A percentile compares a stretch with the other conserved stretches of the same genome.
Evolutionary conservation across 1,140 invertebrate species (phyloP).

Genomic region (Brachionus manjavacas): DNA sequence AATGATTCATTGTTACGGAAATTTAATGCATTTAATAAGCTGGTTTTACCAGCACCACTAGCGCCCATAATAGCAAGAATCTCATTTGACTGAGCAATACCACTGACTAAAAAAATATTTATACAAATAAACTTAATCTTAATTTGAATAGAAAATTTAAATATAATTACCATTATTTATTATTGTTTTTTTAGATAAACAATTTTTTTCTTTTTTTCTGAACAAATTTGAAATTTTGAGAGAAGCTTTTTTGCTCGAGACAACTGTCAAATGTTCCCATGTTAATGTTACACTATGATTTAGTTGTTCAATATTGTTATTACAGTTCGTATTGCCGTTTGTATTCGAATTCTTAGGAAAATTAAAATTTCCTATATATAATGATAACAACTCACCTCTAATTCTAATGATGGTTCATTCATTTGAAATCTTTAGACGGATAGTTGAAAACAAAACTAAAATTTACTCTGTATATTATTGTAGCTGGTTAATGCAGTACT

Average conservation of each 20-base stretch:
- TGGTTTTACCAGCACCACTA: slow-evolving; percentile 74
- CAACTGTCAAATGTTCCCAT: slow-evolving; percentile 2
- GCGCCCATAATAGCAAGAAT: slow-evolving; percentile 86
- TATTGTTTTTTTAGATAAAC: neutral
- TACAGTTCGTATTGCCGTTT: neutral
- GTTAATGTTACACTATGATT: neutral
- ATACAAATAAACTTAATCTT: neutral
- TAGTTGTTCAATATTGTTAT: neutral
- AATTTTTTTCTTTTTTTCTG: neutral
- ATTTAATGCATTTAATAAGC: slow-evolving; percentile 82
- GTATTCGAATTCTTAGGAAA: neutral
- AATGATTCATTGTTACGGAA: slow-evolving; percentile 69
- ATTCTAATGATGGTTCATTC: neutral
- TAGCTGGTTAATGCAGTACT: neutral
- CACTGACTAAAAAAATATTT: slow-evolving; percentile 49
- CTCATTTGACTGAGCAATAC: slow-evolving; percentile 79
- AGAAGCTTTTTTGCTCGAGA: neutral
- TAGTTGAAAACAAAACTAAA: neutral
- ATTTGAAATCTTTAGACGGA: neutral
- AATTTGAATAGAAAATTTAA: no score
- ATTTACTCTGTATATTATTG: neutral
- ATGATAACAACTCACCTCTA: neutral
- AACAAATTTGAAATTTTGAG: neutral
- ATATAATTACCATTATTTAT: slow-evolving; percentile 4
- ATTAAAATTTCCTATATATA: neutral